These are phyloP conservation scores for Leptopilina clavipes DNA, from an alignment of 1,140 invertebrate species.

Conservation along the genomic window DNA sequence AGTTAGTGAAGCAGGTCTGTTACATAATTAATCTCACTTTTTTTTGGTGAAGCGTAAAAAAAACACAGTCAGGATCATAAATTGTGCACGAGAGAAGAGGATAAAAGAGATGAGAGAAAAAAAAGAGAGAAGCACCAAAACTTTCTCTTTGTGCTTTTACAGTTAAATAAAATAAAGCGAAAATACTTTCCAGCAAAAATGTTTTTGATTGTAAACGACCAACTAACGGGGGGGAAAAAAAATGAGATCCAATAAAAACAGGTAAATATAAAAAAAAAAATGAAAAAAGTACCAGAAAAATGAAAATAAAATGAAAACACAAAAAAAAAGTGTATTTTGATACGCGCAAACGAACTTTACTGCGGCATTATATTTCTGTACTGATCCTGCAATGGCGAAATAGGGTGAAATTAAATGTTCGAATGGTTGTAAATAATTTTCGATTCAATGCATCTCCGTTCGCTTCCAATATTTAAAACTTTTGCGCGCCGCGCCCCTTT, in stretches of 20 bases:
- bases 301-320: background rate
- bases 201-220: background rate
- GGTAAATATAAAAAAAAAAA: too few relatives aligned
- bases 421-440: conserved; percentile 22
- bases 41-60: conserved; percentile 32
- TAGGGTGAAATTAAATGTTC: conserved; percentile 28
- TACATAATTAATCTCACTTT: conserved; percentile 35
- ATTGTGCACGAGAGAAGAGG: conserved; percentile 23
- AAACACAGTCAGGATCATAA: conserved; percentile 32
- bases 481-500: conserved; percentile 26
- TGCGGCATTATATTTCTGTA: conserved; percentile 5
- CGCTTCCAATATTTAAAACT: conserved; percentile 24
- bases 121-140: background rate
- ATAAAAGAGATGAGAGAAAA: background rate
- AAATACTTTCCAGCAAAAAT: background rate
- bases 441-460: background rate
- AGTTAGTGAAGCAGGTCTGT: background rate
- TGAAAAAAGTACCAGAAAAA: too few relatives aligned
- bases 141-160: background rate
- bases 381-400: conserved; percentile 24
- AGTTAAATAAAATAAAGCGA: conserved; percentile 8
- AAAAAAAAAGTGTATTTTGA: conserved; percentile 5
- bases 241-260: conserved; percentile 16
- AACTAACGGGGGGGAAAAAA: conserved; percentile 8
- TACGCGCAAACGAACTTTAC: conserved; percentile 11